Base-by-base conservation (phyloP, 1,140 invertebrate genomes). In the Trichogramma pretiosum region DNA sequence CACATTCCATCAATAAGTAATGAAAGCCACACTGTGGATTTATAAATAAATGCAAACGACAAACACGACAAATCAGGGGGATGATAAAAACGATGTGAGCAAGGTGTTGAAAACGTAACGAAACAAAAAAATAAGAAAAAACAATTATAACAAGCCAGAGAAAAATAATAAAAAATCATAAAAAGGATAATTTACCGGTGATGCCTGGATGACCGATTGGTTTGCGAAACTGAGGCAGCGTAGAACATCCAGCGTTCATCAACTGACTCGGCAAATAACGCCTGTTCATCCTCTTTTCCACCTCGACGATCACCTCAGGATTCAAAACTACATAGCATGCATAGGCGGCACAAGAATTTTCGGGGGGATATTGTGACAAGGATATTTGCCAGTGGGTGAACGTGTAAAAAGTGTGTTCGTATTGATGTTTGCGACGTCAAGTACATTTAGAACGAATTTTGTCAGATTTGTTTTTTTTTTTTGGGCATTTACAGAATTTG, bases 201-300 rank as follows among this genome's bases (percentile, higher is more conserved):
- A 56, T 67, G 55, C 60, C 57, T 46, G 66, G 61, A 59, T 70
- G n/a, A 72, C 36, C 67, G 56, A 56, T 68, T 68, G 58, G 62
- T 62, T 66, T 72, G 72, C 63, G 67, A 65, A n/a, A n/a, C 56
- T 70, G 65, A 43, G 69, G 68, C 49, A 65, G 58, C 58, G 63
- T 57, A 44, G 65, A 51, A 33, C 58, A 54, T 48, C 63, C 67
- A 42, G 66, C 55, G 37, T 57, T 55, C 48, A 62, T 65, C 58
- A 76, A 74, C 52, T 82, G 75, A 43, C 80, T 80, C 37, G 84
- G 83, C 40, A 83, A 68, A 62, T 86, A 84, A 64, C 83, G 79
- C 56, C 87, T 77, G 62, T 88, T 86, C 87, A 92, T 91, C 62
- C 88, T 79, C 63, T 83, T 84, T 76, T 90, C 87, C 49, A 90